These are phyloP conservation scores for Drosophila subquinaria DNA, from an alignment of 2,888 invertebrate genomes.

Conservation along the genomic window DNA sequence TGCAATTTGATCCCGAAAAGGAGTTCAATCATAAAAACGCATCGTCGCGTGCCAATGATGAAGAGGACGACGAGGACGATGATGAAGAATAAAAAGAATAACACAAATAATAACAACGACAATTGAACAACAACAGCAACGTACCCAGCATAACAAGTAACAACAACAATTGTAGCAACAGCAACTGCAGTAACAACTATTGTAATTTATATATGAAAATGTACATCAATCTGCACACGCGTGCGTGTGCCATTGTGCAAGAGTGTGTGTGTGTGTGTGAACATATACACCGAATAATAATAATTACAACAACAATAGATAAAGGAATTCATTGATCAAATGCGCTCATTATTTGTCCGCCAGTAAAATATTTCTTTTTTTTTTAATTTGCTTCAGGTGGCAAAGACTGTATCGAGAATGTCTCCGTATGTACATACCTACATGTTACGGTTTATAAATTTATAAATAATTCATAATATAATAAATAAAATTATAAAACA, in stretches of 20 bases:
- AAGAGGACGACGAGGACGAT: conserved; percentile 65
- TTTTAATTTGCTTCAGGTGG: conserved; percentile 5
- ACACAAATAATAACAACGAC: not conserved
- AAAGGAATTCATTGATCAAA: conserved; percentile 2
- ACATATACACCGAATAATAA: not conserved
- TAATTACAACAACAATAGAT: conserved; percentile 20
- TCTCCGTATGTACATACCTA: conserved; percentile 22
- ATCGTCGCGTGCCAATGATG: conserved; percentile 60
- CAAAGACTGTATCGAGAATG: conserved; percentile 11
- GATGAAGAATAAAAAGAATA: conserved; percentile 67
- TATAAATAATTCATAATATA: conserved; percentile 31
- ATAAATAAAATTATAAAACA: conserved; percentile 31
- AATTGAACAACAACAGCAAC: conserved; percentile 6
- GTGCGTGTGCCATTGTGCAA: too few species aligned
- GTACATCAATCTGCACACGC: conserved; percentile 31
- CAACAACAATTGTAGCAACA: conserved; percentile 6
- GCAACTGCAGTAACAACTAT: conserved; percentile 10
- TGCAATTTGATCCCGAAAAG: conserved; percentile 85
- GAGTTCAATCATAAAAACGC: conserved; percentile 82
- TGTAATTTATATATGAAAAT: conserved; percentile 36
- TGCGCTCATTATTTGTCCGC: conserved; percentile 19
- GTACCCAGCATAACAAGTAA: conserved; percentile 3
- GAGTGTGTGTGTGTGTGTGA: conserved; percentile 9
- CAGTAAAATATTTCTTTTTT: conserved; percentile 3
- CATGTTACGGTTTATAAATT: conserved; percentile 42